Evolutionary conservation across 2,888 invertebrate species (phyloP), one percentile per base, ranked within the genome.

Genomic region (Scelioninae gen. 2): DNA sequence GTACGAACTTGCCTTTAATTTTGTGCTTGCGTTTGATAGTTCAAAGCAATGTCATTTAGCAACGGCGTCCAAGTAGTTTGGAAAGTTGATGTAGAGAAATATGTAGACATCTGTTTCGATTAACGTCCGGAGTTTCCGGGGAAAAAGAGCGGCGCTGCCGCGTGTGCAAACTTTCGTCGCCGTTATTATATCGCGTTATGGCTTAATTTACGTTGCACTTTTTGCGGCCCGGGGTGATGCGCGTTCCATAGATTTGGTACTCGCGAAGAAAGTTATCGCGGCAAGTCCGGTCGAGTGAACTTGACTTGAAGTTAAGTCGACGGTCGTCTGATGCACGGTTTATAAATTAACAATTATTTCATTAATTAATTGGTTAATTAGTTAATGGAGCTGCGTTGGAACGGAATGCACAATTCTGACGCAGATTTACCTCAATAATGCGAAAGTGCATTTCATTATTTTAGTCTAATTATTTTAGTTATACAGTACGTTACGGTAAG

Each of bases 41-140:
- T 67, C 41, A 48, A 57, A 67, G 67, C 57, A 67, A 67, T 67
- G 67, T 67, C 57, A 67, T 67, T 67, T 67, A 57, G 55, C 13
- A 48, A 48, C 33, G 18, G 50, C 58, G 43, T 50, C 50, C 58
- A 67, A 57, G 57, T 57, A 67, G 57, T 57, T 67, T 64, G 57
- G 16, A 57, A 67, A 57, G 39, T 67, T 57, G 57, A 67, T 57
- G 39, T 25, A 57, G 57, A 57, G 57, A 67, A 57, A 67, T 57
- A 57, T 65, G 65, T 39, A 45, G 39, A 55, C 39, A 19, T 28
- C 35, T 28, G 28, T 65, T 55, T 48, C 19, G 25, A n/a, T 35
- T 46, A 53, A 11, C 25, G n/a, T 53, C 41, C 11, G 25, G 68
- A 52, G 22, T 39, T 50, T 60, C 15, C 16, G 18, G 13, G 37